Percentiles rank a stretch among this genome's conserved stretches.
Conservation (phyloP, 1,140 invertebrate genomes). For the Brachionus rotundiformis region DNA sequence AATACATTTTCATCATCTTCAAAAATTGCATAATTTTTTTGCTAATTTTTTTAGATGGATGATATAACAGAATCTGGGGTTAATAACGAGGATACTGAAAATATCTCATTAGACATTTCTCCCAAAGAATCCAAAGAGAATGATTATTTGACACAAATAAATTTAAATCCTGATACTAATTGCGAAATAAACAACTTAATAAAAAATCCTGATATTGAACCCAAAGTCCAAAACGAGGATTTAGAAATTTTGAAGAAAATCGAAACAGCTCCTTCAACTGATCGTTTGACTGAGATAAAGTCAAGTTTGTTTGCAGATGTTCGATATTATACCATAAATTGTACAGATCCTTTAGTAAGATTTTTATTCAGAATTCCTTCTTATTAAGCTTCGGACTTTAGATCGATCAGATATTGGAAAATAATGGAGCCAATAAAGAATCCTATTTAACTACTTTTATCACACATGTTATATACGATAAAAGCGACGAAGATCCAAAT, state of each 20-base stretch:
- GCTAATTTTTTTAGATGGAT: background rate
- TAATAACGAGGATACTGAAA: background rate
- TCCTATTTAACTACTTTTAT: constrained; percentile 31
- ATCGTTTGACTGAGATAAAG: background rate
- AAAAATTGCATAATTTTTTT: background rate
- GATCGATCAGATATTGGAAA: constrained; percentile 22
- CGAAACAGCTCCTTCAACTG: background rate
- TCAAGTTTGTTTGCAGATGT: constrained; percentile 4
- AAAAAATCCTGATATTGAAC: background rate
- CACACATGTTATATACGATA: constrained; percentile 41
- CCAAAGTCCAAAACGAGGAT: background rate
- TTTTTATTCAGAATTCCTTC: background rate
- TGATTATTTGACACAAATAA: background rate
- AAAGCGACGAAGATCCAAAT: constrained; percentile 23
- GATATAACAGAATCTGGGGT: background rate
- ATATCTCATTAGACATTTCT: background rate
- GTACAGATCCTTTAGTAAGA: background rate
- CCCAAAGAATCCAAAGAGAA: background rate
- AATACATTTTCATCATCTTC: background rate
- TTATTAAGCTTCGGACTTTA: background rate
- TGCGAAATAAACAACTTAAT: background rate
- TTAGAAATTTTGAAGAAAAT: background rate
- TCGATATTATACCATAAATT: background rate
- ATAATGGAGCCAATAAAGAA: constrained; percentile 45
- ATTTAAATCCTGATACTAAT: background rate